Evolutionary conservation across 1,140 invertebrate species (phyloP), one percentile per base, ranked within the genome.

Genomic region (Leucophenga varia): DNA sequence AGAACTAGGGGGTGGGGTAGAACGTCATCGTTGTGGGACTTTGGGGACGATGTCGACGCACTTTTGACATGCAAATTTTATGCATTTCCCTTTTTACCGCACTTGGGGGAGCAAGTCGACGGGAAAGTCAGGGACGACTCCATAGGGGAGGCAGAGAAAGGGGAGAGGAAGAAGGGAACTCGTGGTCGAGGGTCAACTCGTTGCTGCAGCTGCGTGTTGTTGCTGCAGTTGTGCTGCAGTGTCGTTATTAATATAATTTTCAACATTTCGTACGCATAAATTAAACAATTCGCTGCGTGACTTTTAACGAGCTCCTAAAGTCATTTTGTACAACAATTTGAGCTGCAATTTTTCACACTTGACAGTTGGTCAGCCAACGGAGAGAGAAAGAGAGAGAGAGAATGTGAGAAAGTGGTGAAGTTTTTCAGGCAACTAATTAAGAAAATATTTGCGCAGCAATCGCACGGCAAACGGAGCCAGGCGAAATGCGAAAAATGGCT

Each of bases 51-150:
- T 34, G 57, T 39, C 64, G 55, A 65, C 61, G 61, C 61, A 65
- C 58, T 65, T 65, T 67, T 67, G 61, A 61, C 59, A 65, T 65
- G 61, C 63, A 65, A 65, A 65, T 65, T 65, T 58, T 64, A 61
- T 64, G 61, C 61, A 64, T 50, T 64, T 60, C 59, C 50, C 48
- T 54, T 54, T 54, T 41, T 54, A 34, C 31, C 14, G 37, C 12
- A 46, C 52, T 50, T 45, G 47, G 47, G 52, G 47, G 30, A 44
- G 39, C n/a, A 52, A 39, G 39, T 49, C 44, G 42, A n/a, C 25
- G 32, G 34, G 40, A 28, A 34, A 43, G 36, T 8, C 46, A 39
- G 41, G 46, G 50, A 43, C 46, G 18, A 53, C 34, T 42, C 40
- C 25, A 53, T 47, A 50, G 28, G 36, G 25, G 44, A 37, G 39